Percentiles rank a stretch among this genome's conserved stretches.
Conservation (phyloP, 2,888 invertebrate species). For the Meiosimyza decipiens region DNA sequence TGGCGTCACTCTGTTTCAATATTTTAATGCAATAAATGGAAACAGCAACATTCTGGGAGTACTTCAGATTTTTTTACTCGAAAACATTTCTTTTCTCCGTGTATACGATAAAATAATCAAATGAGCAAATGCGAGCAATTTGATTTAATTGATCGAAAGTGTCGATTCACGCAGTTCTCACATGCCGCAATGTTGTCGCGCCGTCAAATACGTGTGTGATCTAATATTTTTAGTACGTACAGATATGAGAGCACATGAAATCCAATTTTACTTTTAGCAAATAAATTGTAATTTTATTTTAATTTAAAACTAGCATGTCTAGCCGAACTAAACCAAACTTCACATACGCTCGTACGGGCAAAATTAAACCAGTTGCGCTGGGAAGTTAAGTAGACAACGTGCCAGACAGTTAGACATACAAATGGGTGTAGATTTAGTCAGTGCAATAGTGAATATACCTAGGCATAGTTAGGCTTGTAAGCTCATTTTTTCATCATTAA, state of each 20-base stretch:
- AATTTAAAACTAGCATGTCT: constrained; percentile 11
- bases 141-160: constrained; percentile 33
- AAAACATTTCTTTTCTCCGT: too few relatives aligned
- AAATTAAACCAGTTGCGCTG: too few relatives aligned
- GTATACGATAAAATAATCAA: too few relatives aligned
- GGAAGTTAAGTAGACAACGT: too few relatives aligned
- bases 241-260: neutral
- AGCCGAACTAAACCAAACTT: too few relatives aligned
- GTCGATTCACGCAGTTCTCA: constrained; percentile 18
- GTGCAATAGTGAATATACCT: too few relatives aligned
- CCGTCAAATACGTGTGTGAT: constrained; percentile 4
- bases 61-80: too few relatives aligned
- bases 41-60: too few relatives aligned
- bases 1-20: too few relatives aligned
- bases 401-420: neutral
- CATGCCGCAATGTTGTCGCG: neutral
- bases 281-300: constrained; percentile 2
- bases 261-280: constrained; percentile 6
- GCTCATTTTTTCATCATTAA: constrained; percentile 13
- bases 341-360: too few relatives aligned
- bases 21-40: too few relatives aligned
- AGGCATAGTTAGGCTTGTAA: neutral
- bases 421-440: neutral
- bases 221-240: constrained; percentile 13
- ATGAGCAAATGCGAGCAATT: constrained; percentile 1